A percentile compares a stretch with the other conserved stretches of the same genome.
phyloP scores from a whole-genome alignment of 2,888 invertebrate genomes.

The Idaea straminata region DNA sequence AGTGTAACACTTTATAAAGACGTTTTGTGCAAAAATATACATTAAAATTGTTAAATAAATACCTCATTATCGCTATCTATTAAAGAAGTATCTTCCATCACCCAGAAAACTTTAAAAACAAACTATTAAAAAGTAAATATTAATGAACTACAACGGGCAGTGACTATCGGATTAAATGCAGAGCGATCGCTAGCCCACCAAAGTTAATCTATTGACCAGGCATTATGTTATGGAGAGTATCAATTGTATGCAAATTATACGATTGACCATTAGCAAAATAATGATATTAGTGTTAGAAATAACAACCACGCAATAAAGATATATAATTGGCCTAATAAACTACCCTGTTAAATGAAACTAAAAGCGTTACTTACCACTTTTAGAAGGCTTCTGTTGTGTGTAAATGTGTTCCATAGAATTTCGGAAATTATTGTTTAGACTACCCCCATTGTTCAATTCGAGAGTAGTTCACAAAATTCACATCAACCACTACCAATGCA shows the following conservation, averaged over 20 bases:
- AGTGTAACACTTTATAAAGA: background rate
- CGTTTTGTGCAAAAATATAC: conserved; percentile 3
- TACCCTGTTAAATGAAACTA: conserved; percentile 45
- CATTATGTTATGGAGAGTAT: conserved; percentile 37
- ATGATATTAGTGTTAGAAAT: conserved; percentile 44
- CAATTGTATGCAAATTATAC: conserved; percentile 74
- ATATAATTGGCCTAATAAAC: conserved; percentile 49
- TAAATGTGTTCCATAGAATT: conserved; percentile 67
- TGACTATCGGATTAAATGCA: conserved; percentile 33
- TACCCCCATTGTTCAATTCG: conserved; percentile 45
- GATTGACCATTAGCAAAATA: conserved; percentile 58
- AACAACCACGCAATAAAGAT: conserved; percentile 46
- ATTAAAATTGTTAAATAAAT: conserved; percentile 23
- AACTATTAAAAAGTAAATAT: conserved; percentile 21
- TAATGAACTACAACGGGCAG: conserved; percentile 26
- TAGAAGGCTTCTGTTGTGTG: conserved; percentile 53
- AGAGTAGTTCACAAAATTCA: background rate
- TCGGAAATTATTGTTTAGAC: conserved; percentile 46
- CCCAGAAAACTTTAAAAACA: conserved; percentile 30
- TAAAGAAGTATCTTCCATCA: conserved; percentile 54
- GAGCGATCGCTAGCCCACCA: conserved; percentile 19
- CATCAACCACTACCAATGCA: background rate
- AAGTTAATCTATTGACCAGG: conserved; percentile 43
- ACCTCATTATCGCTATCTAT: conserved; percentile 64
- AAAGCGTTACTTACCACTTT: conserved; percentile 60